Evolutionary conservation across 1,140 invertebrate genomes (phyloP).

Genomic region (Caenorhabditis briggsae): DNA sequence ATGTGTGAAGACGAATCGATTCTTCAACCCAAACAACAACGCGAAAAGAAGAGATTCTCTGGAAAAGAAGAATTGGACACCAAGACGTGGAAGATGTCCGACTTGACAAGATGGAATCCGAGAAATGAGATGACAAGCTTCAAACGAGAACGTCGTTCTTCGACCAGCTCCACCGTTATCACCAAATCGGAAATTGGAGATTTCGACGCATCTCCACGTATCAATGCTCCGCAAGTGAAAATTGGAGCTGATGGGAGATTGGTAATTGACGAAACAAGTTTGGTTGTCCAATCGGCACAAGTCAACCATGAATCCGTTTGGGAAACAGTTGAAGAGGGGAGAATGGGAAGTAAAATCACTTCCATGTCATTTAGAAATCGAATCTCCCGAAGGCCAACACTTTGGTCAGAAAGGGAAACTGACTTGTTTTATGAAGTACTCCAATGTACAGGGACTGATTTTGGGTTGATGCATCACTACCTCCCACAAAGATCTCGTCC

Average conservation of each 20-base stretch:
- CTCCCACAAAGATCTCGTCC: constrained; percentile 53
- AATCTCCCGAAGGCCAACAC: constrained; percentile 46
- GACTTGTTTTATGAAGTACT: constrained; percentile 64
- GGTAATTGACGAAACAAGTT: constrained; percentile 56
- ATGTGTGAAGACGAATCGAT: constrained; percentile 34
- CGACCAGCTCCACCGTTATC: constrained; percentile 2
- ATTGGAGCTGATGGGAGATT: constrained; percentile 56
- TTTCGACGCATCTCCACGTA: background rate
- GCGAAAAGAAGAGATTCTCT: constrained; percentile 28
- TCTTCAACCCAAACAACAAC: constrained; percentile 3
- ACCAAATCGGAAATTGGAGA: constrained; percentile 25
- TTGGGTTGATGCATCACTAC: constrained; percentile 63
- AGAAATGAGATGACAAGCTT: constrained; percentile 40
- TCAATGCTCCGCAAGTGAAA: constrained; percentile 61
- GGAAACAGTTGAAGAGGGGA: constrained; percentile 59
- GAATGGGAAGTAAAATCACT: constrained; percentile 56
- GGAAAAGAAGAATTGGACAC: constrained; percentile 60
- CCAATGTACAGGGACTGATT: constrained; percentile 62
- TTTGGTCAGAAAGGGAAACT: constrained; percentile 61
- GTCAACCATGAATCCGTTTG: constrained; percentile 30
- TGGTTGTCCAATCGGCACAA: constrained; percentile 30
- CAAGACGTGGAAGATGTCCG: constrained; percentile 58
- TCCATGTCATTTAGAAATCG: constrained; percentile 57
- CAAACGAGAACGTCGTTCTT: constrained; percentile 12
- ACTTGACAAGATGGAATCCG: constrained; percentile 60